Conservation (phyloP, 2,888 invertebrate species). For the Spodoptera exigua region DNA sequence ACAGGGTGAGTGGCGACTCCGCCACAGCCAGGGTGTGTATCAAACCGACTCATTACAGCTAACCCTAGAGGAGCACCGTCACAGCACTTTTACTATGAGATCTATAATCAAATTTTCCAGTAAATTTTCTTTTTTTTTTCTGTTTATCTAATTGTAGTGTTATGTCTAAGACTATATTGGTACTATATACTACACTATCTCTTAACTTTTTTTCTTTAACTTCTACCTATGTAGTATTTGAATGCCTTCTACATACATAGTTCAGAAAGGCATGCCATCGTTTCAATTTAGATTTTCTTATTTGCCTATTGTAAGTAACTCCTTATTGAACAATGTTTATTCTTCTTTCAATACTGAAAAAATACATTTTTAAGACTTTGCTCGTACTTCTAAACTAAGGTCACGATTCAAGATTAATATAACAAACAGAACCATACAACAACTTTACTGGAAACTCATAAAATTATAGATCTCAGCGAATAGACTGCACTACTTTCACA, state of each 20-base stretch:
- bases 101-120: slow-evolving; percentile 70
- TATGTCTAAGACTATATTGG: too few relatives aligned
- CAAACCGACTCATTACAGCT: slow-evolving; percentile 86
- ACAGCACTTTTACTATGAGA: slow-evolving; percentile 81
- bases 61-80: slow-evolving; percentile 85
- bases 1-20: slow-evolving; percentile 97
- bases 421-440: not conserved
- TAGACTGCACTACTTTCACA: slow-evolving; percentile 86
- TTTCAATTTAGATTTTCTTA: slow-evolving; percentile 21
- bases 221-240: slow-evolving; percentile 12
- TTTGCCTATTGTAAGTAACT: not conserved
- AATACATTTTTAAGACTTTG: not conserved
- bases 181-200: not conserved
- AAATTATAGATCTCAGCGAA: slow-evolving; percentile 83
- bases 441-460: slow-evolving; percentile 1
- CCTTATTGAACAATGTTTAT: slow-evolving; percentile 16
- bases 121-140: not conserved
- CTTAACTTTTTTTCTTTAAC: slow-evolving; percentile 15
- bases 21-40: slow-evolving; percentile 96
- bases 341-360: slow-evolving; percentile 4
- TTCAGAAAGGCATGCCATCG: slow-evolving; percentile 32
- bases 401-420: too few relatives aligned
- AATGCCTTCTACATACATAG: slow-evolving; percentile 10
- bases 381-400: not conserved
- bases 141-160: not conserved